A percentile compares a stretch with the other conserved stretches of the same genome.
Evolutionary conservation across 1,140 invertebrate genomes (phyloP).

Genomic region (Pseudomyrmex pallidus): DNA sequence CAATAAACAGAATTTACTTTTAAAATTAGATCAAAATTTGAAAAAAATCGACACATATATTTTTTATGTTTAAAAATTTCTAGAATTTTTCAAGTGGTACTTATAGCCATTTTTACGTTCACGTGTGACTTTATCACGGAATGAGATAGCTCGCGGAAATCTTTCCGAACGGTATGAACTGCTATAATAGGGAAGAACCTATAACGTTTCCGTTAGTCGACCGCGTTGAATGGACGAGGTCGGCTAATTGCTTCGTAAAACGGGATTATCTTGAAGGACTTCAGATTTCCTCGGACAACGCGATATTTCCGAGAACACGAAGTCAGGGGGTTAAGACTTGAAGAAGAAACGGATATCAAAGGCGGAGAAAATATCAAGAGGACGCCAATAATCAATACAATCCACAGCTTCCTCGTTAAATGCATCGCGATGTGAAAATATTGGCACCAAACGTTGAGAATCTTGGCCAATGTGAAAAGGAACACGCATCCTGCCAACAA

Average conservation of each 20-base stretch:
- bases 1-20: not conserved
- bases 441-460: constrained; percentile 67
- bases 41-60: not conserved
- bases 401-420: constrained; percentile 58
- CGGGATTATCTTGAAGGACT: constrained; percentile 36
- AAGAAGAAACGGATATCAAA: not conserved
- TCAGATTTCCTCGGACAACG: constrained; percentile 20
- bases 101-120: not conserved
- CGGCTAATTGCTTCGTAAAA: constrained; percentile 54
- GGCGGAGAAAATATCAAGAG: constrained; percentile 60
- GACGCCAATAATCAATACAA: constrained; percentile 72
- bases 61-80: not conserved
- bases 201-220: not conserved
- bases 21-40: not conserved
- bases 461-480: constrained; percentile 63
- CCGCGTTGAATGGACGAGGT: constrained; percentile 12
- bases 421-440: constrained; percentile 62
- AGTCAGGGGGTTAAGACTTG: not conserved
- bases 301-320: not conserved
- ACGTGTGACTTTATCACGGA: not conserved
- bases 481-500: constrained; percentile 17
- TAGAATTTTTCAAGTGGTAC: not conserved
- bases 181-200: no score
- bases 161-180: not conserved
- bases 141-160: constrained; percentile 11